Evolutionary conservation across 2,888 invertebrate species (phyloP).

Genomic region (Arenicola marina): DNA sequence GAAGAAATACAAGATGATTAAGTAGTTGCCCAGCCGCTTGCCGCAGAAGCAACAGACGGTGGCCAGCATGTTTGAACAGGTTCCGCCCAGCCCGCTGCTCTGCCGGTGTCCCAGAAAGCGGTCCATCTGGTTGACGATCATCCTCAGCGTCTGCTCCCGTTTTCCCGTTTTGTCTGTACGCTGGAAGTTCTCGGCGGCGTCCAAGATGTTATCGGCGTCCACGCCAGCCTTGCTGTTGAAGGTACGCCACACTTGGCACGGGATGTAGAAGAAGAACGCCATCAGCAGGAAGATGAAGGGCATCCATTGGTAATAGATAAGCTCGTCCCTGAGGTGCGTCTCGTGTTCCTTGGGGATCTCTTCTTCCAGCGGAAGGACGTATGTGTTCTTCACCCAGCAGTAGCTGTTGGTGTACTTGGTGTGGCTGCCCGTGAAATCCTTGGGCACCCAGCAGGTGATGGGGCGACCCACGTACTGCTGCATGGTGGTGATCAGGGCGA

Average conservation of each 20-base stretch:
- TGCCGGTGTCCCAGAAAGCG: slow-evolving; percentile 13
- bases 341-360: slow-evolving; percentile 21
- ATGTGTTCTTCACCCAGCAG: slow-evolving; percentile 34
- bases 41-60: slow-evolving; percentile 9
- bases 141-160: slow-evolving; percentile 4
- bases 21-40: slow-evolving; percentile 9
- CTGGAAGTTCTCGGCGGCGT: slow-evolving; percentile 12
- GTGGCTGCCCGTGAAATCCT: slow-evolving; percentile 30
- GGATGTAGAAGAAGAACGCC: slow-evolving; percentile 57
- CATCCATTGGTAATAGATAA: slow-evolving; percentile 42
- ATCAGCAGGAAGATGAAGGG: slow-evolving; percentile 52
- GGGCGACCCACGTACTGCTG: slow-evolving; percentile 24
- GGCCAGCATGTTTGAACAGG: neutral
- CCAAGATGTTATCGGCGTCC: slow-evolving; percentile 28
- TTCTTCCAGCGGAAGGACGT: slow-evolving; percentile 23
- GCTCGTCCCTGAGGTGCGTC: neutral
- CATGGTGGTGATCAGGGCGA: slow-evolving; percentile 17
- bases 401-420: slow-evolving; percentile 29
- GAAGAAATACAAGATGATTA: slow-evolving; percentile 10
- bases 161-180: slow-evolving; percentile 12
- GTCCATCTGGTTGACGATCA: slow-evolving; percentile 27
- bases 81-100: neutral
- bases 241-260: slow-evolving; percentile 23
- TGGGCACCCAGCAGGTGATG: slow-evolving; percentile 33
- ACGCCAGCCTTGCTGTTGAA: slow-evolving; percentile 23